Conservation (phyloP, 2,113 vertebrate genomes). For the Cricetomys ansorgei region DNA sequence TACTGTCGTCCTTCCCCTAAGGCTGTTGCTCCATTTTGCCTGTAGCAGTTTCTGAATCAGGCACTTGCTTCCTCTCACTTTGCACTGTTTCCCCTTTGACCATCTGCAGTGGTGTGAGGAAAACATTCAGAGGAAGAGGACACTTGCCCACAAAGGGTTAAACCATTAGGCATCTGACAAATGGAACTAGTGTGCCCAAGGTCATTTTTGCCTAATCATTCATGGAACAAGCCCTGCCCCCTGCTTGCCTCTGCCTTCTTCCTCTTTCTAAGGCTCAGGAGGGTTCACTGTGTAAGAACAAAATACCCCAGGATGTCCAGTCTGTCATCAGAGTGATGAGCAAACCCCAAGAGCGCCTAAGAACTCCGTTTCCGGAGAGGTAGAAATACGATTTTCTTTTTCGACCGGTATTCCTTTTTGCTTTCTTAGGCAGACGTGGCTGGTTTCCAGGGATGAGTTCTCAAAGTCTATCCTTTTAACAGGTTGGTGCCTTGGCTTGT, state of each 20-base stretch:
- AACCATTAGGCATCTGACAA: background rate
- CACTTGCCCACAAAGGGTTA: background rate
- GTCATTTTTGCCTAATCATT: background rate
- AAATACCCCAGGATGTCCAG: background rate
- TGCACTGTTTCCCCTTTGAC: background rate
- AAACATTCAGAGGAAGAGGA: background rate
- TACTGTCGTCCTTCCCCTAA: background rate
- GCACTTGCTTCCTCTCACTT: background rate
- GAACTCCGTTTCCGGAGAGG: slow-evolving; percentile 19
- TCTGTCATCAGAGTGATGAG: background rate
- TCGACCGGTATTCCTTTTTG: background rate
- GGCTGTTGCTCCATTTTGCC: background rate
- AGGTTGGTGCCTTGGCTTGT: background rate
- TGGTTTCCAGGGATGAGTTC: background rate
- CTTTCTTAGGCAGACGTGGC: background rate
- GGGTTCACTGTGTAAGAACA: background rate
- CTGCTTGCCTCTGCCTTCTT: background rate
- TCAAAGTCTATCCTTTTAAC: background rate
- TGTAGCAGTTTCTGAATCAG: background rate
- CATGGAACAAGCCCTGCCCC: background rate
- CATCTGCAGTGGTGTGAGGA: background rate
- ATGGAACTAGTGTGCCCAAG: background rate
- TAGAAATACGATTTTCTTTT: slow-evolving; percentile 39
- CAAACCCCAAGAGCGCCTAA: background rate
- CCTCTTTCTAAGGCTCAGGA: background rate